Evolutionary conservation across 2,888 invertebrate genomes (phyloP).

Genomic region (Oxytorus armatus): DNA sequence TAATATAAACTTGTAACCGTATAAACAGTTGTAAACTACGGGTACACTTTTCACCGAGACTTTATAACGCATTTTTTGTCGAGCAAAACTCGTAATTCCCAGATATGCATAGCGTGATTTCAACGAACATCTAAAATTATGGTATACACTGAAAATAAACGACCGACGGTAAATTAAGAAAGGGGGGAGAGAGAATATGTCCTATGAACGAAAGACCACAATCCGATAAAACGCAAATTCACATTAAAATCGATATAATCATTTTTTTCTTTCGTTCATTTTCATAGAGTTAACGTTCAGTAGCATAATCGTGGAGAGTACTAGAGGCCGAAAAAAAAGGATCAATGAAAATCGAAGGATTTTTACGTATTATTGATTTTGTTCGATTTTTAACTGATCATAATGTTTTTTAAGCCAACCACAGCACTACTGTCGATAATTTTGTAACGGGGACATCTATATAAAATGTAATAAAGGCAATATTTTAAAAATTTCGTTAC

Average conservation of each 20-base stretch:
- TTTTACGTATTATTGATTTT: too few relatives aligned
- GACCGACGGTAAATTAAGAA: background rate
- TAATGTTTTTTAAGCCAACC: too few relatives aligned
- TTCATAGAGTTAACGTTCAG: background rate
- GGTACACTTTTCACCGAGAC: background rate
- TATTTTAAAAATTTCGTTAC: too few relatives aligned
- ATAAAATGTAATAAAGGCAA: too few relatives aligned
- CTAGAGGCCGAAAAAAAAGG: too few relatives aligned
- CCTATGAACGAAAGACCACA: background rate
- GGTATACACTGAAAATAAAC: slow-evolving; percentile 40
- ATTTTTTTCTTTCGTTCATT: background rate
- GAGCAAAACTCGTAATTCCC: slow-evolving; percentile 46
- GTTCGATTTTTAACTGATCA: too few relatives aligned
- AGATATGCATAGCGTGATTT: slow-evolving; percentile 54
- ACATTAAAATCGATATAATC: background rate
- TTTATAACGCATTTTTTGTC: slow-evolving; percentile 18
- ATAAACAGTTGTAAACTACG: background rate
- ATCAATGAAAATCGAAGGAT: too few relatives aligned
- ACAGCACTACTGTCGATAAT: too few relatives aligned
- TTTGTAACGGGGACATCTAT: too few relatives aligned
- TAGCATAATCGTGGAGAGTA: too few relatives aligned
- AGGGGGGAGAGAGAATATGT: background rate
- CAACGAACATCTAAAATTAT: slow-evolving; percentile 13
- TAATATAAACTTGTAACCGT: slow-evolving; percentile 30
- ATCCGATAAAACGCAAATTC: slow-evolving; percentile 21